Evolutionary conservation across 2,888 invertebrate species (phyloP), one percentile per base, ranked within the genome.

Genomic region (Drepanosiphum platanoidis): DNA sequence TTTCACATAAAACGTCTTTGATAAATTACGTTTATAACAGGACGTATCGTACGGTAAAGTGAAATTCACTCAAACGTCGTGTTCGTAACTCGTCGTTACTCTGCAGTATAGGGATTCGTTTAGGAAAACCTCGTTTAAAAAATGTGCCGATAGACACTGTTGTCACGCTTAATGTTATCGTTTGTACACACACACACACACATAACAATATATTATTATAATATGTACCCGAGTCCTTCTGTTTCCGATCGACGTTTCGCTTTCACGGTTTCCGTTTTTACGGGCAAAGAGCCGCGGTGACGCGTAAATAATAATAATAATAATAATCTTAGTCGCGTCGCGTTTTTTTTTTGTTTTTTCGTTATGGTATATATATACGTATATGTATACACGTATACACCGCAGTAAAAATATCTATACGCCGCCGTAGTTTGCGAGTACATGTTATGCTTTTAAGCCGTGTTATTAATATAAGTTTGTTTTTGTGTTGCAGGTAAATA

Each of bases 401-500:
- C 11, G 18, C 18, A 52, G 15, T 52, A 52, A 52, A 15, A 52
- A 52, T 52, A 42, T 9, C 11, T 42, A 42, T 42, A 11, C 18
- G 46, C 15, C 42, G 46, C 46, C 46, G 46, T 52, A 39, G 4
- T 39, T n/a, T n/a, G n/a, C n/a, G n/a, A n/a, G n/a, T n/a, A n/a
- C n/a, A n/a, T n/a, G n/a, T n/a, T n/a, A n/a, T n/a, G n/a, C n/a
- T n/a, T n/a, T n/a, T n/a, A n/a, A n/a, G n/a, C n/a, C n/a, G n/a
- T n/a, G 30, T 42, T 42, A 22, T 22, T 79, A 66, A 66, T 42
- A 52, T 15, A 71, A 27, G 36, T 78, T 81, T 61, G 27, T 81
- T 81, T 52, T 42, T 61, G n/a, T 82, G 82, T 82, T 82, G 32
- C 71, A 82, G 82, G 82, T 82, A 82, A 82, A 72, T 58, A 68